These are phyloP conservation scores for Penaeus chinensis DNA, from an alignment of 1,140 invertebrate species.

Conservation along the genomic window DNA sequence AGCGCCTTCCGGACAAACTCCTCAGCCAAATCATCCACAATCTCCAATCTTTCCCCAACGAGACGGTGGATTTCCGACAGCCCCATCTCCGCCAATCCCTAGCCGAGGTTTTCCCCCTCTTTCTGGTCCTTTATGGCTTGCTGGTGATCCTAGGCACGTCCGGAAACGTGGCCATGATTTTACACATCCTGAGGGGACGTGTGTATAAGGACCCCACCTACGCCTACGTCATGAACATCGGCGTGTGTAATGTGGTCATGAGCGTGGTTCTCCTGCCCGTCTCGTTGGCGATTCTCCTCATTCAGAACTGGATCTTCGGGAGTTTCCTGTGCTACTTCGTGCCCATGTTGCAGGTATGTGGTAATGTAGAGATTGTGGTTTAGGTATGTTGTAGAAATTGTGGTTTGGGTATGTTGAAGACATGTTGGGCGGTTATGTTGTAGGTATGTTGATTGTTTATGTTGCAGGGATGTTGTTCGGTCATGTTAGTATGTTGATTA, in stretches of 20 bases:
- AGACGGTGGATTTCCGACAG: constrained; percentile 52
- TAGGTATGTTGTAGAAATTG: no score
- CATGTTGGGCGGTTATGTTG: no score
- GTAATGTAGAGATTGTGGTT: no score
- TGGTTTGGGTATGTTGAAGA: no score
- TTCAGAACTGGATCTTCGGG: constrained; percentile 82
- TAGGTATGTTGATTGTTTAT: no score
- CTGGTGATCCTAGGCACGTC: constrained; percentile 73
- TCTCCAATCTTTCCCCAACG: constrained; percentile 52
- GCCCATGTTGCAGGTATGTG: constrained; percentile 76
- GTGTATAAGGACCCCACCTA: constrained; percentile 76
- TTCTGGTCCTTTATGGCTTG: constrained; percentile 75
- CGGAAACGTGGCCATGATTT: constrained; percentile 73
- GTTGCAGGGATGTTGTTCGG: no score
- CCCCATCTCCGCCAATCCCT: constrained; percentile 41
- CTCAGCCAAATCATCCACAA: constrained; percentile 53
- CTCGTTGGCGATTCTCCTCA: constrained; percentile 76
- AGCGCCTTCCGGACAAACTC: constrained; percentile 46
- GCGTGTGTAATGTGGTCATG: constrained; percentile 77
- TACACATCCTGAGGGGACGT: constrained; percentile 73
- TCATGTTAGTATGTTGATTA: no score
- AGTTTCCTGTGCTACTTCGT: constrained; percentile 80
- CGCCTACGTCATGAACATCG: constrained; percentile 77
- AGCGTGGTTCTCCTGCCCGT: constrained; percentile 77
- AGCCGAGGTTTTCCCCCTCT: constrained; percentile 73